These are phyloP conservation scores for Lithophane semibrunnea DNA, from an alignment of 2,888 invertebrate species.

Conservation along the genomic window DNA sequence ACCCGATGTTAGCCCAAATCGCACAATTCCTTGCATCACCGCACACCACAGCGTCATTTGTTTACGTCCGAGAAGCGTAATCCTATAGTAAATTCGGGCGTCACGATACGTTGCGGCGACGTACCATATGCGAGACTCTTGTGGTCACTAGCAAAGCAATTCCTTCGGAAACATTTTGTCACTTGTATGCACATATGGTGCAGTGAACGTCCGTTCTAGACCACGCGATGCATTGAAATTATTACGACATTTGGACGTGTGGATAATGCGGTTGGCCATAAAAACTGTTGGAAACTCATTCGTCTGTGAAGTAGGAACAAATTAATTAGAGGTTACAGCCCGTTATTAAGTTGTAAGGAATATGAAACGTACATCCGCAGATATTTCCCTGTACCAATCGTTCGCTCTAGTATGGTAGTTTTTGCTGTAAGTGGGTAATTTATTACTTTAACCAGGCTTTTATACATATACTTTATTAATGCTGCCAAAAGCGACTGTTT, in stretches of 20 bases:
- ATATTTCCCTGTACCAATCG: neutral
- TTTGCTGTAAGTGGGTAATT: neutral
- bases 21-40: conserved; percentile 26
- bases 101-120: conserved; percentile 44
- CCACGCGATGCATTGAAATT: conserved; percentile 43
- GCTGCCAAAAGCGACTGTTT: neutral
- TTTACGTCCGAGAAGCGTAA: conserved; percentile 43
- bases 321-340: conserved; percentile 22
- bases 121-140: conserved; percentile 48
- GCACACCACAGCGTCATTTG: conserved; percentile 37
- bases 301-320: conserved; percentile 14
- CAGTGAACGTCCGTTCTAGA: conserved; percentile 22
- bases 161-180: conserved; percentile 58
- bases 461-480: neutral
- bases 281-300: conserved; percentile 37
- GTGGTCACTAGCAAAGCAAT: conserved; percentile 57
- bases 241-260: conserved; percentile 23
- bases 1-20: neutral
- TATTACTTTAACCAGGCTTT: neutral
- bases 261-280: neutral
- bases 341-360: conserved; percentile 26
- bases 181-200: conserved; percentile 48
- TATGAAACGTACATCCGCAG: neutral
- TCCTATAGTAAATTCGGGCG: conserved; percentile 48
- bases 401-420: neutral